Percentiles rank a stretch among this genome's conserved stretches.
Evolutionary conservation across 1,140 invertebrate species (phyloP).

Genomic region (Orchesella cincta): DNA sequence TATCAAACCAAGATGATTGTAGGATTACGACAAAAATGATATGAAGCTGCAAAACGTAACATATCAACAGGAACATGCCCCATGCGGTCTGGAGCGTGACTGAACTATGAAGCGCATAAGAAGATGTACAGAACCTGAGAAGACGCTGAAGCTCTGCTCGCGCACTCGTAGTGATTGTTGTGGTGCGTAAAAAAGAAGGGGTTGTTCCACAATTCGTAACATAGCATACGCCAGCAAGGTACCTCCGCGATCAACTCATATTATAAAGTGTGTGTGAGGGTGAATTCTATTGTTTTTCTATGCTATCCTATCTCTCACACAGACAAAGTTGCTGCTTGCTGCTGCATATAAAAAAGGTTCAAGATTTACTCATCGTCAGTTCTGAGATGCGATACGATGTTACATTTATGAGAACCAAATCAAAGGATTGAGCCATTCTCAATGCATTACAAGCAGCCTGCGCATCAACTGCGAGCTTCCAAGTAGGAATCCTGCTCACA

Average conservation of each 20-base stretch:
- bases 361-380: no score
- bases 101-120: constrained; percentile 29
- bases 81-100: constrained; percentile 46
- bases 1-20: not conserved
- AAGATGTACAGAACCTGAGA: not conserved
- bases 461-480: not conserved
- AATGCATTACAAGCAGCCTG: not conserved
- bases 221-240: no score
- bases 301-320: no score
- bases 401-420: not conserved
- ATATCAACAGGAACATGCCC: constrained; percentile 34
- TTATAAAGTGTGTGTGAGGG: no score
- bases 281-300: not conserved
- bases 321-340: no score
- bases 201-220: not conserved
- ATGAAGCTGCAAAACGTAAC: not conserved
- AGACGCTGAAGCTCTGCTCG: not conserved
- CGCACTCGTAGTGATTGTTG: not conserved
- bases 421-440: not conserved
- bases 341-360: no score
- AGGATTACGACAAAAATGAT: not conserved
- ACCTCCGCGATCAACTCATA: no score
- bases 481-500: not conserved
- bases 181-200: constrained; percentile 3
- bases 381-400: no score